phyloP scores from a whole-genome alignment of 2,888 invertebrate genomes.

The Habroteleia sp. region DNA sequence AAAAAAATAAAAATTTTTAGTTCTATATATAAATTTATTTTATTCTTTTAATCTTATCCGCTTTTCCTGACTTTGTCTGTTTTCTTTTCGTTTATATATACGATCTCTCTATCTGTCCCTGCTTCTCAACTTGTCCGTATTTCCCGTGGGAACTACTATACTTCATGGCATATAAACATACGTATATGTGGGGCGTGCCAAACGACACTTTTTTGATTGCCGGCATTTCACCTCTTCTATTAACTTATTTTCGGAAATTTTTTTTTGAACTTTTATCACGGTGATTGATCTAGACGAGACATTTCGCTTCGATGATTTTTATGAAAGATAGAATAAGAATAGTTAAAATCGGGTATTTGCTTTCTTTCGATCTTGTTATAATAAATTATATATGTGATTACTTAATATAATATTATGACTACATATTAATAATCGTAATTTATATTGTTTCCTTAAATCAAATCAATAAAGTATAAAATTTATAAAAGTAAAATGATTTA shows the following conservation, averaged over 20 bases:
- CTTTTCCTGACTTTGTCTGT: constrained; percentile 58
- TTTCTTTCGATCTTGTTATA: too few relatives aligned
- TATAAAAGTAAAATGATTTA: too few relatives aligned
- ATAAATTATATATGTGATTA: too few relatives aligned
- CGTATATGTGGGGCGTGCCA: constrained; percentile 42
- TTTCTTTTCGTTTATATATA: constrained; percentile 57
- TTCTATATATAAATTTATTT: constrained; percentile 45
- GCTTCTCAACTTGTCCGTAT: constrained; percentile 57
- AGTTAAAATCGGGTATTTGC: background rate
- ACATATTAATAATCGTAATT: too few relatives aligned
- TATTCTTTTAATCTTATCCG: constrained; percentile 49
- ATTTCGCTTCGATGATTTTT: too few relatives aligned
- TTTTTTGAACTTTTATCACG: constrained; percentile 33
- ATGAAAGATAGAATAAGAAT: too few relatives aligned
- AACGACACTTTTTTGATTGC: constrained; percentile 38
- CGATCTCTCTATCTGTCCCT: constrained; percentile 49
- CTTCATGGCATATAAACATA: constrained; percentile 52
- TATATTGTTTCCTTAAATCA: too few relatives aligned
- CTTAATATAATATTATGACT: too few relatives aligned
- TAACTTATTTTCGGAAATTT: constrained; percentile 46
- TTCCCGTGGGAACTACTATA: constrained; percentile 64
- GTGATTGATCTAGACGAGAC: too few relatives aligned
- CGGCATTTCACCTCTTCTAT: constrained; percentile 41
- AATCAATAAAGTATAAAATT: too few relatives aligned
- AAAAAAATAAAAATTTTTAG: too few relatives aligned